Evolutionary conservation across 2,797 vertebrate species (phyloP).

Genomic region (Hoplostethus mediterraneus): DNA sequence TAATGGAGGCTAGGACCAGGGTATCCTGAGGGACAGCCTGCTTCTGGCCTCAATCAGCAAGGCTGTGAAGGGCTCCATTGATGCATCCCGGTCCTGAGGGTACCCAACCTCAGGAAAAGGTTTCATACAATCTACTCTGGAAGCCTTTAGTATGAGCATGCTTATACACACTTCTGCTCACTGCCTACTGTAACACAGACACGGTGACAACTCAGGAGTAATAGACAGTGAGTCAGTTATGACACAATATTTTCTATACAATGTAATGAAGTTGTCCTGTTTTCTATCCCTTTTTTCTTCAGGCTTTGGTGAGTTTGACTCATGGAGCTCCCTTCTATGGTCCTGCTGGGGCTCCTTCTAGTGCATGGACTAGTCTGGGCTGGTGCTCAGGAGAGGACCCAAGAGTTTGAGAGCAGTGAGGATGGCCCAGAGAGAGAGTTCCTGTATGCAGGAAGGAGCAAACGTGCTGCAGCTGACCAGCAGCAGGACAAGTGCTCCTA

Average conservation of each 20-base stretch:
- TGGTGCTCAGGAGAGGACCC: conserved; percentile 71
- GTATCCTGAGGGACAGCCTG: conserved; percentile 23
- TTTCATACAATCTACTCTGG: background rate
- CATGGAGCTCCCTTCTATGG: conserved; percentile 79
- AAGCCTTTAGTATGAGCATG: background rate
- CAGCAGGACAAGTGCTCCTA: conserved; percentile 95
- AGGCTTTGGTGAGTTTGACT: conserved; percentile 70
- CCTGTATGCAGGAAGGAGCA: conserved; percentile 89
- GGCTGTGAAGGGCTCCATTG: conserved; percentile 34
- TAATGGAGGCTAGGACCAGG: conserved; percentile 23
- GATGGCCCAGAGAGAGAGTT: conserved; percentile 87
- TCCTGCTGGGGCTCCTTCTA: conserved; percentile 79
- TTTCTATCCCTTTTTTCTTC: conserved; percentile 30
- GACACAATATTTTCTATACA: background rate
- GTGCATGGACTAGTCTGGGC: conserved; percentile 69
- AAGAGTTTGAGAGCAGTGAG: conserved; percentile 86
- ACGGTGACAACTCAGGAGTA: background rate
- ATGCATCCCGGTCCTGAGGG: conserved; percentile 6
- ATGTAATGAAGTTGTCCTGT: conserved; percentile 22
- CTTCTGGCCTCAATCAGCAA: conserved; percentile 43
- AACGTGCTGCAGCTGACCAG: conserved; percentile 78
- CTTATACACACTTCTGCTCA: background rate
- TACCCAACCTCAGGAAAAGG: conserved; percentile 3
- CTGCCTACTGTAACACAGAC: conserved; percentile 5
- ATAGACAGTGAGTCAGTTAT: background rate